Conservation (phyloP, 2,797 vertebrate species). For the Jordanella pulchra region DNA sequence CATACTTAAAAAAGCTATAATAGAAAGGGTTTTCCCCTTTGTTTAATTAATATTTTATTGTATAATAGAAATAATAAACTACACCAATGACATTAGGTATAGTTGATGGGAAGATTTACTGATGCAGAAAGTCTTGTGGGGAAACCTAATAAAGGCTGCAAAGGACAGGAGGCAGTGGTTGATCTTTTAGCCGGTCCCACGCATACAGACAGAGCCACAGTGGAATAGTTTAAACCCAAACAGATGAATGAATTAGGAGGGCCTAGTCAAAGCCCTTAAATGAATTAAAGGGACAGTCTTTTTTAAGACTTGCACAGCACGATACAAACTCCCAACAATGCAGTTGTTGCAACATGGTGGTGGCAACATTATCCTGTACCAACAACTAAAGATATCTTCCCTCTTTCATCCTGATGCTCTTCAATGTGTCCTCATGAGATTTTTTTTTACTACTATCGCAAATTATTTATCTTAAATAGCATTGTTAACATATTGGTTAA, state of each 20-base stretch:
- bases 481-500: slow-evolving; percentile 60
- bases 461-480: slow-evolving; percentile 43
- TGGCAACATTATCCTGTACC: background rate
- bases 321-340: background rate
- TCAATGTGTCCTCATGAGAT: slow-evolving; percentile 34
- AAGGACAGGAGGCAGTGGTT: background rate
- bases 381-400: background rate
- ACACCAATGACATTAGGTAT: background rate
- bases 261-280: background rate
- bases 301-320: background rate
- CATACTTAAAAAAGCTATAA: background rate
- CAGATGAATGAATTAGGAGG: background rate
- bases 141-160: background rate
- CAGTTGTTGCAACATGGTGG: background rate
- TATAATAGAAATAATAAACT: background rate
- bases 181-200: background rate
- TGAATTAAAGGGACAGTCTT: background rate
- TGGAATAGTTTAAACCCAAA: background rate
- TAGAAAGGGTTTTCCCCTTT: background rate
- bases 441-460: slow-evolving; percentile 13
- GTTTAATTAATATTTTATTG: background rate
- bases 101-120: background rate
- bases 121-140: background rate
- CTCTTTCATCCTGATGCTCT: slow-evolving; percentile 29
- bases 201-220: background rate